Evolutionary conservation across 2,113 vertebrate genomes (phyloP).

Genomic region (Oryctolagus cuniculus): DNA sequence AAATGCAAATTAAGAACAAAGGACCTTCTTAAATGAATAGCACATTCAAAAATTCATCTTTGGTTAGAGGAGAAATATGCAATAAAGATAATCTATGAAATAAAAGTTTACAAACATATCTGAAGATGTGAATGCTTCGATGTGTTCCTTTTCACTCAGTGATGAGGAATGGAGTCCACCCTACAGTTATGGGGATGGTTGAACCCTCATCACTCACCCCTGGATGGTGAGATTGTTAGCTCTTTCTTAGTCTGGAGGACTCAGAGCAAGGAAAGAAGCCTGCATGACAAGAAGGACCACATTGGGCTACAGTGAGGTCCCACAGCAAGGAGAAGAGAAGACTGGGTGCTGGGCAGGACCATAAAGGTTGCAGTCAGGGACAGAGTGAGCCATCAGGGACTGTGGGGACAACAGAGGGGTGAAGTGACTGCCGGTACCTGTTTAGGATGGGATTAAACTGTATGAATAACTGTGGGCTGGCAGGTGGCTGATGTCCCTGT

Average conservation of each 20-base stretch:
- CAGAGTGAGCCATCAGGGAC: not conserved
- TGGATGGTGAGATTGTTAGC: rapidly evolving
- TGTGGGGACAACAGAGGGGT: rapidly evolving
- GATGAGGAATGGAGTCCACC: not conserved
- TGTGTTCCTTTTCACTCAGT: not conserved
- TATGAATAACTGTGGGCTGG: not conserved
- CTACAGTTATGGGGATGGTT: rapidly evolving
- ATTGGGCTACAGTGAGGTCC: no score
- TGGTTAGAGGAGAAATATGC: not conserved
- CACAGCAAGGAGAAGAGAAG: not conserved
- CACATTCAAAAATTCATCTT: not conserved
- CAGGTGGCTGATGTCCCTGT: not conserved
- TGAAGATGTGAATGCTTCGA: not conserved
- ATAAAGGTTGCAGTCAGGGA: not conserved
- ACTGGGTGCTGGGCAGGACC: rapidly evolving
- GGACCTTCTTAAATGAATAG: not conserved
- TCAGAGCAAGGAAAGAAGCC: not conserved
- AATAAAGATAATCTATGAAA: not conserved
- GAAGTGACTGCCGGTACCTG: not conserved
- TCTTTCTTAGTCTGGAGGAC: no score
- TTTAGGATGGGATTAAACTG: not conserved
- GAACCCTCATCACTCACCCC: not conserved
- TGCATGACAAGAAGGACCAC: no score
- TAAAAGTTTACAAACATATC: not conserved
- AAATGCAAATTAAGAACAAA: not conserved